Evolutionary conservation across 1,140 invertebrate species (phyloP), one percentile per base, ranked within the genome.

Genomic region (Drosophila repletoides): DNA sequence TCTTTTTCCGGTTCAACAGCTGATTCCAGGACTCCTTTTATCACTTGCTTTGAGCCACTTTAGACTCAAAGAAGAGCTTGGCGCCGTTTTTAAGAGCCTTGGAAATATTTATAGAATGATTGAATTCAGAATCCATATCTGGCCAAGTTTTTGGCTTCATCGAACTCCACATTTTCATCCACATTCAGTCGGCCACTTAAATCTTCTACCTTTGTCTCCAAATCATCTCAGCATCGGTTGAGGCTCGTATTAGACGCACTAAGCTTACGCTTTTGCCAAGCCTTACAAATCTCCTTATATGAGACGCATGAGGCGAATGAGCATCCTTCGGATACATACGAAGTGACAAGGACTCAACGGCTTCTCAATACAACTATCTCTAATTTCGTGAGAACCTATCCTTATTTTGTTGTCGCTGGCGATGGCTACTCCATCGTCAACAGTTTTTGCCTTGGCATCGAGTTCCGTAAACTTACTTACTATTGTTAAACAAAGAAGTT

Each of bases 1-100:
- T n/a, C n/a, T n/a, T n/a, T n/a, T n/a, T n/a, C n/a, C n/a, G n/a
- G n/a, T n/a, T n/a, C n/a, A n/a, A n/a, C n/a, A n/a, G n/a, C n/a
- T n/a, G n/a, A n/a, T n/a, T n/a, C 19, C 15, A 15, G 14, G 17
- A 9, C 3, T 9, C 36, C 6, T 38, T 9, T 2, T 40, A 1
- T n/a, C 5, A 40, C 3, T n/a, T 1, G 2, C 80, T 59, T 40
- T 46, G n/a, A 0, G 79, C 59, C 17, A 84, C 79, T 28, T 77
- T 71, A 5, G 79, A 51, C 24, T 83, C 79, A 21, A 84, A 84
- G 10, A 84, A 83, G 0, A 19, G 34, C 3, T 51, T 73, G 5
- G 74, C 77, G 0, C 74, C 74, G 7, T 28, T 67, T 0, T 83
- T 77, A n/a, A 68, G 77, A 14, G 67, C 73, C 19, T 66, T 29